phyloP scores from a whole-genome alignment of 1,140 invertebrate species.

The Pachypeltis micranthus region DNA sequence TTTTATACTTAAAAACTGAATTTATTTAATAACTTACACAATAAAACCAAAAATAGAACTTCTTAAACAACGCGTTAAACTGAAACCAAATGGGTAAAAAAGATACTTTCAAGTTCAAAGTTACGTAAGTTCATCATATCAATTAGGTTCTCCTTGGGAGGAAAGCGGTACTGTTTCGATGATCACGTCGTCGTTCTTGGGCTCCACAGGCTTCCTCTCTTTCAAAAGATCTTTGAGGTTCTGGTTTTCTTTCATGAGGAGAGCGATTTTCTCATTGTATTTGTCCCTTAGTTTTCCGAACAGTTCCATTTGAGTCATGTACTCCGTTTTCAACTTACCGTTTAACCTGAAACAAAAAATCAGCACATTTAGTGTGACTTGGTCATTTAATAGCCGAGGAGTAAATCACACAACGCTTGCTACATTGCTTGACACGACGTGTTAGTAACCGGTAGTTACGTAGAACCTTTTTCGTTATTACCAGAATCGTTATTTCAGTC shows the following conservation, averaged over 20 bases:
- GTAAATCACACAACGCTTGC: not conserved
- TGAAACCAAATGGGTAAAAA: too few relatives aligned
- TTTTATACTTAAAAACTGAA: too few relatives aligned
- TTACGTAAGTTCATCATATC: too few relatives aligned
- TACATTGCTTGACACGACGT: too few relatives aligned
- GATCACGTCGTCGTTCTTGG: too few relatives aligned
- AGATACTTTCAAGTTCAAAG: too few relatives aligned
- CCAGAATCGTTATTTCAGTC: not conserved
- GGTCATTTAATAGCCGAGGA: not conserved
- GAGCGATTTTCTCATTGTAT: conserved; percentile 38
- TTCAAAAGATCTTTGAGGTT: conserved; percentile 15
- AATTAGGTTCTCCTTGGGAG: too few relatives aligned
- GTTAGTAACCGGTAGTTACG: not conserved
- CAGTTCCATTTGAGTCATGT: conserved; percentile 55
- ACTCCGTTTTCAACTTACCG: conserved; percentile 57
- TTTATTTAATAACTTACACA: too few relatives aligned
- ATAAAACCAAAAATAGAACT: too few relatives aligned
- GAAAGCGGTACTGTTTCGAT: too few relatives aligned
- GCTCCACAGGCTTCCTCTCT: too few relatives aligned
- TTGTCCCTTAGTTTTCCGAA: conserved; percentile 43
- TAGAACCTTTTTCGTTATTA: not conserved
- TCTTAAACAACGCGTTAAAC: too few relatives aligned
- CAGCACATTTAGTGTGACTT: not conserved
- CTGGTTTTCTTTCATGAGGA: conserved; percentile 35
- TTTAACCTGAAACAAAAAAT: conserved; percentile 39